Base-by-base conservation (phyloP, 2,797 vertebrate species). In the Avahi laniger region DNA sequence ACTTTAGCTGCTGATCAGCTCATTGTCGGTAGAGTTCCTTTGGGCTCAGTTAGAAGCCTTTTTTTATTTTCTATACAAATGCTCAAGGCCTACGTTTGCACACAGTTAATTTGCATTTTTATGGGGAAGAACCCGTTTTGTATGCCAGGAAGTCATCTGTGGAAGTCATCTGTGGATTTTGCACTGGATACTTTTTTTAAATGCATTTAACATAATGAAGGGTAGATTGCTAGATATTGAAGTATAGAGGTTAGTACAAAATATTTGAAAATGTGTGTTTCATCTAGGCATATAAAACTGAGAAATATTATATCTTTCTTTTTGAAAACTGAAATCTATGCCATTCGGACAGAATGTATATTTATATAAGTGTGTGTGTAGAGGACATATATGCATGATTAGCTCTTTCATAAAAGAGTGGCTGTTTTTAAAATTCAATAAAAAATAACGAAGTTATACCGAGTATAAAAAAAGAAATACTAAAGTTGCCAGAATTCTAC, bases 81-180 rank as follows among this genome's bases (percentile, higher is more conserved):
- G 84, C 94, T 97, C 83, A 70, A 97, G 97, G 94, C 92, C 97
- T 96, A 93, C 75, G 35, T 93, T 98, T 97, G 86, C 96, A 82
- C 48, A 97, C 95, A 94, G 69, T 96, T 96, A 18, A 98, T 98
- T 97, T 98, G 79, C 98, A 98, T 98, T 98, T 98, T 98, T 97
- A 98, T 98, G 97, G 97, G 90, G 92, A 94, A 93, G 93, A 97
- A 97, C 86, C 98, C 98, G 69, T 96, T 98, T 87, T 92, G 67
- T 52, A 96, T 96, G 97, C 98, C 97, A 96, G 95, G 59, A 93
- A 97, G 83, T 94, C 95, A 83, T 94, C 95, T 97, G 89, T 79
- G 10, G 97, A 95, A 97, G 83, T 94, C 95, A 83, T 94, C 95
- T 97, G 89, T 79, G 10, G 97, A 95, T n/a, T 70, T 96, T 41